phyloP scores from a whole-genome alignment of 2,113 vertebrate species.

The Sapajus apella region DNA sequence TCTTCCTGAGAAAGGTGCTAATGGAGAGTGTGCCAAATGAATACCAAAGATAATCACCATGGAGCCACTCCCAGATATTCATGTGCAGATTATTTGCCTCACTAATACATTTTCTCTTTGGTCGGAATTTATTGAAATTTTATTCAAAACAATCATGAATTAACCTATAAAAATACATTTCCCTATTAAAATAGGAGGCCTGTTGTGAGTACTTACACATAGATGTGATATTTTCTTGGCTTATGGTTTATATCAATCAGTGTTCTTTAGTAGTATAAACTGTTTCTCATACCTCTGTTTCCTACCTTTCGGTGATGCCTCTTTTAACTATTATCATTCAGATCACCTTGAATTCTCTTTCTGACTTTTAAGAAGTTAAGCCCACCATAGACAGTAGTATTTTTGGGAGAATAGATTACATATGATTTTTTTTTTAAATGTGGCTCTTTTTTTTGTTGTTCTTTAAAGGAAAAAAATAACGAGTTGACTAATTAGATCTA shows the following conservation, averaged over 20 bases:
- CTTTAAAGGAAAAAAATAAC: not conserved
- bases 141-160: slow-evolving; percentile 46
- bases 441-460: slow-evolving; percentile 18
- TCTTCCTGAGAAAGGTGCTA: not conserved
- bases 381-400: not conserved
- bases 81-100: not conserved
- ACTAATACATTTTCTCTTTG: slow-evolving; percentile 14
- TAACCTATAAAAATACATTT: slow-evolving; percentile 33
- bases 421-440: not conserved
- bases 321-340: not conserved
- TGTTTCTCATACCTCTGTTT: not conserved
- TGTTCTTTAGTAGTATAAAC: not conserved
- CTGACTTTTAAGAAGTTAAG: not conserved
- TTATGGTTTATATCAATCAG: not conserved
- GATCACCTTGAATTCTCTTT: slow-evolving; percentile 47
- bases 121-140: slow-evolving; percentile 41
- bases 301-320: not conserved
- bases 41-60: not conserved
- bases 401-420: not conserved
- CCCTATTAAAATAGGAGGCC: not conserved
- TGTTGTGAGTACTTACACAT: not conserved
- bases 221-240: slow-evolving; percentile 24
- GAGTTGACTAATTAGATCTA: slow-evolving; percentile 52
- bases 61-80: not conserved
- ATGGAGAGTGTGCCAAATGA: not conserved